Base-by-base conservation (phyloP, 2,888 invertebrate species). In the Pachycephus smyrnensis region DNA sequence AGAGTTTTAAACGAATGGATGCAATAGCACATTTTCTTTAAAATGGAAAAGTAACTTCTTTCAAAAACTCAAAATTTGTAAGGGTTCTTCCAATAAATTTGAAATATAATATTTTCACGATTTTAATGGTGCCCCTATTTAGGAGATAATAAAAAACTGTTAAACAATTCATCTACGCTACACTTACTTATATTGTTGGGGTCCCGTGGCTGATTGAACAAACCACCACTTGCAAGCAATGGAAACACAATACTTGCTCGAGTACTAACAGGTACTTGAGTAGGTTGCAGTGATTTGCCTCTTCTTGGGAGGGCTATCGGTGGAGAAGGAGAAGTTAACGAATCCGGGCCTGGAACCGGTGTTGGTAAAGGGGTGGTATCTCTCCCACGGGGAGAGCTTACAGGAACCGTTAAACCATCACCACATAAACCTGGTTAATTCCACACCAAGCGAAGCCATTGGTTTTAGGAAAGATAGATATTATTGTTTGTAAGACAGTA, bases 161-260 rank as follows among this genome's bases (percentile, higher is more conserved):
- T 55, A 23, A 55, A 9, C 55, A 23, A 55, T 55, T 74, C 11
- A 30, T 15, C 32, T 35, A 75, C n/a, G 30, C 33, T 40, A 69
- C 77, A 91, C 91, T 91, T 88, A 91, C 91, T 90, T 81, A 90
- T 90, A 77, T 88, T 89, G 83, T 89, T 90, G 75, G 88, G 86
- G 81, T 91, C 91, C 86, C 88, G 89, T 74, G 89, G 88, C 80
- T 90, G 90, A 86, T 86, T 90, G 91, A 95, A 95, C 69, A 94
- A 93, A 83, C 93, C 92, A 86, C 92, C 91, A 82, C 92, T 92
- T 82, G 92, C 92, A 88, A 96, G 93, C 89, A 95, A 92, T 69
- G 96, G 96, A 91, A 96, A 95, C 87, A 95, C 95, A 84, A 96
- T 95, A 92, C 96, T 96, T 83, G 95, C 95, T 88, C 96, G 93